Conservation (phyloP, 2,888 invertebrate genomes). For the Catocala nupta region DNA sequence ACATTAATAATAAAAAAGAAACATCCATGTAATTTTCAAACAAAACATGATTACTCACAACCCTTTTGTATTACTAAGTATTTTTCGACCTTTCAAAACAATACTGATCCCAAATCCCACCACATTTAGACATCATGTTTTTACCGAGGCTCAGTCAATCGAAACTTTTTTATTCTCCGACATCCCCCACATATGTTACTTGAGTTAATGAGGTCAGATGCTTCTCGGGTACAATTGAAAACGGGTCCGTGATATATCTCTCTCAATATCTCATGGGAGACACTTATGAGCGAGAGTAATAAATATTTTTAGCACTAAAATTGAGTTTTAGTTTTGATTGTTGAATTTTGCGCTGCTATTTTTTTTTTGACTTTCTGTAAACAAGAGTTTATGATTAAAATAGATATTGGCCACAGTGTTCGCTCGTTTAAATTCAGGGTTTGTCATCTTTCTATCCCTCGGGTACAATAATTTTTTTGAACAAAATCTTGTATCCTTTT, state of each 20-base stretch:
- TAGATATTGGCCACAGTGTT: too few species aligned
- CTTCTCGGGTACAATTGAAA: conserved; percentile 49
- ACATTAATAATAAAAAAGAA: too few species aligned
- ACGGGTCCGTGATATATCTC: conserved; percentile 43
- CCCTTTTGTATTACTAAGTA: too few species aligned
- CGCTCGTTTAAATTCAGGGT: too few species aligned
- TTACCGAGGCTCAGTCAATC: conserved; percentile 43
- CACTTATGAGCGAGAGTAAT: conserved; percentile 24
- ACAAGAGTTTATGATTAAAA: too few species aligned
- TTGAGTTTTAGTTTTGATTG: conserved; percentile 15
- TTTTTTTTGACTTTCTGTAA: too few species aligned
- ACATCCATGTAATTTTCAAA: too few species aligned
- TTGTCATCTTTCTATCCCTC: too few species aligned
- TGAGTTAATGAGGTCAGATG: conserved; percentile 47
- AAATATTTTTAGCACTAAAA: conserved; percentile 17
- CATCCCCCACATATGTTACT: conserved; percentile 43
- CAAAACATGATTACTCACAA: too few species aligned
- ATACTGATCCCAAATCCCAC: conserved; percentile 16
- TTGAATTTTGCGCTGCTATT: background rate
- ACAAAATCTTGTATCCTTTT: too few species aligned
- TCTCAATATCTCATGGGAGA: conserved; percentile 39
- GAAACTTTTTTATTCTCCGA: conserved; percentile 38
- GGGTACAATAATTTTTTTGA: too few species aligned
- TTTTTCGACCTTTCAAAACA: conserved; percentile 1
- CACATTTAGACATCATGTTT: conserved; percentile 47